phyloP scores from a whole-genome alignment of 2,888 invertebrate genomes.

The Saturnia pavonia region DNA sequence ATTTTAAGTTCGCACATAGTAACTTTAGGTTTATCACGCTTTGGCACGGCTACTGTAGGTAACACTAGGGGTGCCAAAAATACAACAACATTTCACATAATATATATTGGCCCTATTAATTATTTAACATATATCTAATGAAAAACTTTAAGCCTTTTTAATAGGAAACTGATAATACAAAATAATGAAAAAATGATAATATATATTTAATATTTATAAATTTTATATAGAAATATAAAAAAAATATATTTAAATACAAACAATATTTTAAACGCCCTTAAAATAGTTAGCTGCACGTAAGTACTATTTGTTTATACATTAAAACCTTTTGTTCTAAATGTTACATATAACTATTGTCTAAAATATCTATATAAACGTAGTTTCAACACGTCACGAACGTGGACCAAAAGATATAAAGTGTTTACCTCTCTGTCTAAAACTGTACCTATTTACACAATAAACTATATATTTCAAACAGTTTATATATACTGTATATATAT shows the following conservation, averaged over 20 bases:
- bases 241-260: neutral
- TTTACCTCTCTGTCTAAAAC: neutral
- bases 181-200: neutral
- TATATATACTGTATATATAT: neutral
- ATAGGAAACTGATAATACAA: no score
- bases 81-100: neutral
- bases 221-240: neutral
- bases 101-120: neutral
- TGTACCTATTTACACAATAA: neutral
- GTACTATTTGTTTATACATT: neutral
- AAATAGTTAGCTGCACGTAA: neutral
- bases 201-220: neutral
- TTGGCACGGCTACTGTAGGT: neutral
- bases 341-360: neutral
- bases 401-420: neutral
- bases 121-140: neutral
- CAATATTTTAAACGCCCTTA: neutral
- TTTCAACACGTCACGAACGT: neutral
- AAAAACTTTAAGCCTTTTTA: neutral
- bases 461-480: neutral
- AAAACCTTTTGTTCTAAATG: neutral
- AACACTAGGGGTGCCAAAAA: neutral
- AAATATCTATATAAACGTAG: neutral
- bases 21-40: constrained; percentile 13
- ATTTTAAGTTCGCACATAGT: constrained; percentile 6